A percentile compares a stretch with the other conserved stretches of the same genome.
Evolutionary conservation across 2,888 invertebrate genomes (phyloP).

Genomic region (Galerucella pusilla): DNA sequence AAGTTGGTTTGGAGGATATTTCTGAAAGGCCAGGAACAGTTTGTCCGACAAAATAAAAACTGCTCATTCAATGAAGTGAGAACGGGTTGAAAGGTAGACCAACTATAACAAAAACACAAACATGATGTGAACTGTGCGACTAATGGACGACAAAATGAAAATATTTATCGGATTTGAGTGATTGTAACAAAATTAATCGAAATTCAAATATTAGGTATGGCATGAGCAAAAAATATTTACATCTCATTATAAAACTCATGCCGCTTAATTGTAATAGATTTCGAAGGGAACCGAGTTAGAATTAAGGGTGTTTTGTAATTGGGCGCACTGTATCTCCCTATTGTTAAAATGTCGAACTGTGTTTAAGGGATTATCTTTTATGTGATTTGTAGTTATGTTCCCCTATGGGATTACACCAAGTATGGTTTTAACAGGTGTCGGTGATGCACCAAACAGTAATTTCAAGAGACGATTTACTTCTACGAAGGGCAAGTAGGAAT

Average conservation of each 20-base stretch:
- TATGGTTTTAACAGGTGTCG: constrained; percentile 42
- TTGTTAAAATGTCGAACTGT: constrained; percentile 58
- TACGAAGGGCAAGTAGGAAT: background rate
- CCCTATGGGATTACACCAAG: constrained; percentile 27
- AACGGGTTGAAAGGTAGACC: too few relatives aligned
- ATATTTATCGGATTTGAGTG: too few relatives aligned
- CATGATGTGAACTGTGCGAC: too few relatives aligned
- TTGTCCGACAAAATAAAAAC: too few relatives aligned
- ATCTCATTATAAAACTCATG: constrained; percentile 4
- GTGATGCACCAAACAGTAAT: constrained; percentile 16
- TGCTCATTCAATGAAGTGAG: too few relatives aligned
- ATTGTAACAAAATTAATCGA: too few relatives aligned
- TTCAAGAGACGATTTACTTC: constrained; percentile 1
- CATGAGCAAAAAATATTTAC: background rate
- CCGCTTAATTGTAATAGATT: background rate
- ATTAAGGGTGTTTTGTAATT: constrained; percentile 56
- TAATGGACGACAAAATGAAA: too few relatives aligned
- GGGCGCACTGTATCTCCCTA: constrained; percentile 54
- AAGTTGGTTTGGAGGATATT: too few relatives aligned
- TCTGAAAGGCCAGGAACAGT: too few relatives aligned
- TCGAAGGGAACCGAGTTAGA: constrained; percentile 21
- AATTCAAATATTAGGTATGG: too few relatives aligned
- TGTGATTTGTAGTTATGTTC: constrained; percentile 57
- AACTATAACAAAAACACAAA: too few relatives aligned
- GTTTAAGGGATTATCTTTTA: constrained; percentile 60